Conservation (phyloP, 2,113 vertebrate species). For the Rhinolophus sinicus region DNA sequence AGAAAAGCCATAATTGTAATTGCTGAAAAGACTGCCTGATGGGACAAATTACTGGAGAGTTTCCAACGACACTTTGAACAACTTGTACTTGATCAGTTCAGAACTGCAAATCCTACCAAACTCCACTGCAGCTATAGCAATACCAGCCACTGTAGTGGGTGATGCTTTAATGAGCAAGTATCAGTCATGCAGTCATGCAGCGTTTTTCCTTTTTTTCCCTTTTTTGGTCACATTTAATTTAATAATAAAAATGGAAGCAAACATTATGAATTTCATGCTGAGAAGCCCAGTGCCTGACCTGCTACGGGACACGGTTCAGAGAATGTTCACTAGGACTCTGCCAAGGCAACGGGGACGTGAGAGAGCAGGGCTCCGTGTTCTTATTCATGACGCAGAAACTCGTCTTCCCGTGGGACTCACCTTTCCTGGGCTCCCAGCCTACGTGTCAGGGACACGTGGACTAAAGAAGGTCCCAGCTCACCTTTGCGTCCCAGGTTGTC, state of each 20-base stretch:
- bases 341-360: no score
- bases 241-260: not conserved
- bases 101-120: not conserved
- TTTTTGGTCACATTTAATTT: not conserved
- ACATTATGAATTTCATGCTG: not conserved
- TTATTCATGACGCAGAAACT: not conserved
- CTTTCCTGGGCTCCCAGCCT: not conserved
- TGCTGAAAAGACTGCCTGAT: not conserved
- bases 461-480: no score
- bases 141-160: no score
- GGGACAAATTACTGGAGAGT: not conserved
- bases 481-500: no score
- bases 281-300: not conserved
- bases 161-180: not conserved
- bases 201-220: not conserved
- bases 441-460: not conserved
- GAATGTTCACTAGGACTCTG: not conserved
- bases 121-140: not conserved
- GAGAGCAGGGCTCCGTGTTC: not conserved
- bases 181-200: not conserved
- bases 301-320: not conserved
- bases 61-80: conserved; percentile 37
- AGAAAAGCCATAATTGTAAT: conserved; percentile 14
- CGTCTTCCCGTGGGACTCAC: fast-evolving
- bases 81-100: not conserved